Conservation (phyloP, 2,888 invertebrate genomes). For the Seladonia tumulorum region DNA sequence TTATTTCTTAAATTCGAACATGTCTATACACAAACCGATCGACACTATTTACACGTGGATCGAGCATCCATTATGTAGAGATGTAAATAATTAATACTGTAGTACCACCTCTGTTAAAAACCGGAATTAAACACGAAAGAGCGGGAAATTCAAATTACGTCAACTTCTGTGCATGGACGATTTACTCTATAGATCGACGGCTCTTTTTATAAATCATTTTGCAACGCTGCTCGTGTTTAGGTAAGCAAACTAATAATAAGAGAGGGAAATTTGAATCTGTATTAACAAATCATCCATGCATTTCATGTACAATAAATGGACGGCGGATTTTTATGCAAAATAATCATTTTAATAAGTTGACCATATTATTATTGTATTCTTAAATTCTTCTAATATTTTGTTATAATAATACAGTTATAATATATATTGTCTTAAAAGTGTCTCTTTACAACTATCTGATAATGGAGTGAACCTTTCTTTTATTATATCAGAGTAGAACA, state of each 20-base stretch:
- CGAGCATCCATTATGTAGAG: slow-evolving; percentile 11
- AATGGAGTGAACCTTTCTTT: background rate
- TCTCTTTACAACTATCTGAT: background rate
- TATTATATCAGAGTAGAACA: too few species aligned
- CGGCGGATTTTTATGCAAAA: too few species aligned
- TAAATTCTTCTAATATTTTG: too few species aligned
- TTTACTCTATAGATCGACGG: background rate
- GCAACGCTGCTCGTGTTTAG: background rate
- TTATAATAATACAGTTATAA: too few species aligned
- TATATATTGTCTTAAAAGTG: background rate
- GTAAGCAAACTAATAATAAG: background rate
- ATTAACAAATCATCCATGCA: too few species aligned
- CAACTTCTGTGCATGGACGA: background rate
- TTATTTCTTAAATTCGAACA: slow-evolving; percentile 12
- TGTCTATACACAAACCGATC: background rate
- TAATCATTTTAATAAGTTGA: too few species aligned
- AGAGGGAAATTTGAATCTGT: background rate
- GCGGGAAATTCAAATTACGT: background rate
- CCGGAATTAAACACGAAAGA: background rate
- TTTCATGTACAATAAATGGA: too few species aligned
- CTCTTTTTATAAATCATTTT: background rate
- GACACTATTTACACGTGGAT: slow-evolving; percentile 21
- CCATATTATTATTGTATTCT: too few species aligned
- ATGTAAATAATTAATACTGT: background rate
- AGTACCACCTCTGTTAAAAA: background rate